A percentile compares a stretch with the other conserved stretches of the same genome.
These are phyloP conservation scores for Phalacrocorax pelagicus DNA, from an alignment of 2,113 vertebrate genomes.

Conservation along the genomic window DNA sequence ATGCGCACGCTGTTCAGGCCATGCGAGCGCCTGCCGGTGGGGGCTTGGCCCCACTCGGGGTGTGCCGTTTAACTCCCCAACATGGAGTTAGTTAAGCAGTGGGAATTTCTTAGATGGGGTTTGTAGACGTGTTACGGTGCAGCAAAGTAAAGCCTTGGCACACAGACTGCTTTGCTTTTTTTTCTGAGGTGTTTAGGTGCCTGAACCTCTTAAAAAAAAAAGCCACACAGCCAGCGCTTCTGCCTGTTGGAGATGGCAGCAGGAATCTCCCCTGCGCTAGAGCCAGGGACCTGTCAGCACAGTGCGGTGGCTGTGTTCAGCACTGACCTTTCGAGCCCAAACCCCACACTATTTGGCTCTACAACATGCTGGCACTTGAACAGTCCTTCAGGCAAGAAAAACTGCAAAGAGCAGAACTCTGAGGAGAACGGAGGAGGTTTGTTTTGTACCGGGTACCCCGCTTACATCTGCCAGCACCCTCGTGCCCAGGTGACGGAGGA, in stretches of 20 bases:
- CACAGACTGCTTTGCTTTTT: not conserved
- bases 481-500: accelerated
- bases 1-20: accelerated
- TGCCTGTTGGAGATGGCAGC: not conserved
- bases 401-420: not conserved
- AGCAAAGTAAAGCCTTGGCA: not conserved
- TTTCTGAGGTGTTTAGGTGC: not conserved
- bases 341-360: not conserved
- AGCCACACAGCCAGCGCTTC: not conserved
- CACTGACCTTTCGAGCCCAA: not conserved
- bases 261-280: not conserved
- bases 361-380: not conserved
- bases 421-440: not conserved
- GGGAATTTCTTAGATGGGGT: not conserved
- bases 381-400: not conserved
- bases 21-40: accelerated
- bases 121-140: not conserved
- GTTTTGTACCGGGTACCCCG: accelerated
- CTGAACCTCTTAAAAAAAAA: not conserved
- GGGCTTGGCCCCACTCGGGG: not conserved
- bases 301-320: not conserved
- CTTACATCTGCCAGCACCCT: not conserved
- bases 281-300: not conserved
- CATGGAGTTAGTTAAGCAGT: accelerated
- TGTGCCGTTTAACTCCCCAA: not conserved